phyloP scores from a whole-genome alignment of 2,113 vertebrate genomes.

The Montifringilla adamsi region DNA sequence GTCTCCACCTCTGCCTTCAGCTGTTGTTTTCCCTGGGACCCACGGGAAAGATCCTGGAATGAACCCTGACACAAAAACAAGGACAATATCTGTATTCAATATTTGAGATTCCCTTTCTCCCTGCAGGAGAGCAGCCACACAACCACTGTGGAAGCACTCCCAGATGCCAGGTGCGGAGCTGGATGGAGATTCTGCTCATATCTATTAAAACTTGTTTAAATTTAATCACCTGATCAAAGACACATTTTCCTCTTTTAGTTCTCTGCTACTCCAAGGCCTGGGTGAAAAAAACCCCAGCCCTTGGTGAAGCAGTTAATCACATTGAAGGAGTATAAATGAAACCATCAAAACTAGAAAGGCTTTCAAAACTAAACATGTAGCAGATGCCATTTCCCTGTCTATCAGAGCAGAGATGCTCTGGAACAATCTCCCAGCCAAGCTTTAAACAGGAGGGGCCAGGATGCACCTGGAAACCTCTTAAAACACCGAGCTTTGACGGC shows the following conservation, averaged over 20 bases:
- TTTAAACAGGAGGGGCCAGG: background rate
- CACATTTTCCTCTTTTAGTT: background rate
- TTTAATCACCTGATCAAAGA: background rate
- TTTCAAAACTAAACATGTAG: background rate
- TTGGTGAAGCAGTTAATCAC: slow-evolving; percentile 15
- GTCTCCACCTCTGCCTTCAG: background rate
- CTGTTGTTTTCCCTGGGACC: background rate
- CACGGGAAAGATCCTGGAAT: rapidly evolving
- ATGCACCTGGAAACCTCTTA: background rate
- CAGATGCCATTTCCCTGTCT: background rate
- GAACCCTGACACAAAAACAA: background rate
- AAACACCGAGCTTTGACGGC: background rate
- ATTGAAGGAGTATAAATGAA: background rate
- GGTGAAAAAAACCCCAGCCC: background rate
- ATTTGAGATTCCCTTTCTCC: background rate
- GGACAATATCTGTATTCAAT: background rate
- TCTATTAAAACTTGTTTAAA: background rate
- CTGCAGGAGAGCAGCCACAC: background rate
- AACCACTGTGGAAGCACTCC: background rate
- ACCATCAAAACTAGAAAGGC: slow-evolving; percentile 33
- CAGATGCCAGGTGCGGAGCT: background rate
- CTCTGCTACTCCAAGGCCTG: background rate
- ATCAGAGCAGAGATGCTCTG: background rate
- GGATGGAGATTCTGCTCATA: background rate
- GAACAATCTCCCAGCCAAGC: background rate